Evolutionary conservation across 2,888 invertebrate genomes (phyloP).

Genomic region (Syrista parreyssii): DNA sequence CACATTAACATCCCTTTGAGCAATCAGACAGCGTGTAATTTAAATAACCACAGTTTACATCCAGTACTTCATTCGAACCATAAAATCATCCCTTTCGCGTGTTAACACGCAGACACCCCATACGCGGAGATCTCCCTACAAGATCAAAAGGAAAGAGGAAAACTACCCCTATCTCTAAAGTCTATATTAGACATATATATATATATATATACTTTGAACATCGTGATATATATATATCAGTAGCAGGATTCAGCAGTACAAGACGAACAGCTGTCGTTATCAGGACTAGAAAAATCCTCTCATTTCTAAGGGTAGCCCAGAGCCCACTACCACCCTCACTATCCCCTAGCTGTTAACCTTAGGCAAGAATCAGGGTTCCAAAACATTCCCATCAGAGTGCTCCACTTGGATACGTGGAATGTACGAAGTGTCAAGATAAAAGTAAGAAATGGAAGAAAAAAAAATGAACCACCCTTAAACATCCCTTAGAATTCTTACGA

Average conservation of each 20-base stretch:
- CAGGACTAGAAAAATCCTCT: not conserved
- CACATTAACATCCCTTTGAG: not conserved
- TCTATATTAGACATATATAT: too few relatives aligned
- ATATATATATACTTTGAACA: too few relatives aligned
- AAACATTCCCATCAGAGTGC: too few relatives aligned
- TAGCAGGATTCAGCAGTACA: not conserved
- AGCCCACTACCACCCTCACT: not conserved
- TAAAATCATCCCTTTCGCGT: not conserved
- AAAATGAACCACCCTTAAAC: not conserved
- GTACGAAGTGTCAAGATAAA: too few relatives aligned
- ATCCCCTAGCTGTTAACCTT: not conserved
- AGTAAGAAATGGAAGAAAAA: too few relatives aligned
- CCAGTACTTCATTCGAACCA: not conserved
- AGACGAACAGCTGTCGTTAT: not conserved
- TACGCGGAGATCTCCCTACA: not conserved
- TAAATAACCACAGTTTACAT: not conserved
- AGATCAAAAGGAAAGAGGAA: not conserved
- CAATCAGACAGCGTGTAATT: not conserved
- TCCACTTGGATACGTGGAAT: too few relatives aligned
- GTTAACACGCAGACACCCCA: not conserved
- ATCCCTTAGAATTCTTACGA: not conserved
- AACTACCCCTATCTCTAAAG: not conserved
- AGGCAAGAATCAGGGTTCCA: not conserved
- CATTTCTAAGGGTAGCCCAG: not conserved
- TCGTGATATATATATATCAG: too few relatives aligned